Percentiles rank a stretch among this genome's conserved stretches.
These are phyloP conservation scores for Cataglyphis altisquamis DNA, from an alignment of 2,888 invertebrate genomes.

Conservation along the genomic window DNA sequence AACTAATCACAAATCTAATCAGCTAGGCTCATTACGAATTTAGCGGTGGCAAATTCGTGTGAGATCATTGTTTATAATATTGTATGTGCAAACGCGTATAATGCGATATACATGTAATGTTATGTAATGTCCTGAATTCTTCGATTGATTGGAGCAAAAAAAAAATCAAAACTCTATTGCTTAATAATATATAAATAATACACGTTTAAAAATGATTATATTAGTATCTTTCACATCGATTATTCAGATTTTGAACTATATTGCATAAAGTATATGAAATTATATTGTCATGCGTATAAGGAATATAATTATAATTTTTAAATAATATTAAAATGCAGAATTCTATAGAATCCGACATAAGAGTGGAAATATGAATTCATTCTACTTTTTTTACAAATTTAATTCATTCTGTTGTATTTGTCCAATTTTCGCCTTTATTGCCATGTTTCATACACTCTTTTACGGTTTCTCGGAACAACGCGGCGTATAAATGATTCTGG, in stretches of 20 bases:
- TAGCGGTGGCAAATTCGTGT: constrained; percentile 61
- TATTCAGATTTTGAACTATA: neutral
- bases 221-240: neutral
- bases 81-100: neutral
- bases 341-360: no score
- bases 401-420: neutral
- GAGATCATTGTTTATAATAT: constrained; percentile 63
- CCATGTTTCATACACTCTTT: neutral
- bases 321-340: neutral
- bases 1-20: constrained; percentile 73
- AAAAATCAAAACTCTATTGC: neutral
- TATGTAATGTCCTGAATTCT: neutral
- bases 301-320: neutral
- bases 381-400: neutral
- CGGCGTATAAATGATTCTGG: constrained; percentile 12
- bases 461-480: neutral
- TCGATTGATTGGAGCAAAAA: constrained; percentile 5
- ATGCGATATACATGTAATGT: neutral
- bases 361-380: neutral
- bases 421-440: neutral
- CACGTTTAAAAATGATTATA: neutral
- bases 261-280: neutral
- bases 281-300: neutral
- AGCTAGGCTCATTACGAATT: constrained; percentile 63
- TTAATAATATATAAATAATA: constrained; percentile 1